A percentile compares a stretch with the other conserved stretches of the same genome.
phyloP scores from a whole-genome alignment of 37 sponge, comb jelly and placozoan genomes.

The Haliclona indistincta region DNA sequence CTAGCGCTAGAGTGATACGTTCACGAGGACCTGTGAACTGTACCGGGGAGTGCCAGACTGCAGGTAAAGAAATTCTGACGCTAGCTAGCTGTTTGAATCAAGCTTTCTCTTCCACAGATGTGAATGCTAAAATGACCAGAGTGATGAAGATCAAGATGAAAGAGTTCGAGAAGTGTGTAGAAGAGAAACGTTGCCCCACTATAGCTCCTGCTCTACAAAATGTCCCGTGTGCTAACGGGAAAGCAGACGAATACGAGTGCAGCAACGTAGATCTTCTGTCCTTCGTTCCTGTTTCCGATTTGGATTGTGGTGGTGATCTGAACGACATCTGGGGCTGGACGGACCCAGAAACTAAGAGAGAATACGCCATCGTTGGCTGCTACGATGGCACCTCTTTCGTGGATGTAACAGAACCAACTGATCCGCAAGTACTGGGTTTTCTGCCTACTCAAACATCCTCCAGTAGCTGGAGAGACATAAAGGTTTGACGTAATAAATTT shows the following conservation, averaged over 20 bases:
- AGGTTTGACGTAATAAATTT: constrained; percentile 23
- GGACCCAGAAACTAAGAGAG: constrained; percentile 55
- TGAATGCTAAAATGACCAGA: constrained; percentile 33
- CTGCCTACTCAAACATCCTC: constrained; percentile 52
- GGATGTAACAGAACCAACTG: constrained; percentile 63
- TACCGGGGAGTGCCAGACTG: constrained; percentile 27
- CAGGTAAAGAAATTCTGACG: constrained; percentile 5
- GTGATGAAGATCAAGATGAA: constrained; percentile 62
- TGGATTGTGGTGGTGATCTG: constrained; percentile 43
- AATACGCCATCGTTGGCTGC: constrained; percentile 68
- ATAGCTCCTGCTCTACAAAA: background rate
- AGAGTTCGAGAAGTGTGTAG: constrained; percentile 36
- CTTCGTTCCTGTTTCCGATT: constrained; percentile 41
- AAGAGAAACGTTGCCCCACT: constrained; percentile 34
- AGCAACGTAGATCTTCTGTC: constrained; percentile 65
- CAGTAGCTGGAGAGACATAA: constrained; percentile 71
- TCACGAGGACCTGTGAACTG: background rate
- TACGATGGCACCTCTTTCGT: constrained; percentile 74
- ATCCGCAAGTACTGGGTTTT: constrained; percentile 55
- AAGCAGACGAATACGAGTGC: constrained; percentile 69
- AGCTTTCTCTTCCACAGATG: constrained; percentile 24
- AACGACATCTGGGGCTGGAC: constrained; percentile 88
- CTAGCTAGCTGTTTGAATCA: background rate
- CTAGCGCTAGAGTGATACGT: background rate
- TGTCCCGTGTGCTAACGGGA: constrained; percentile 41